Evolutionary conservation across 2,797 vertebrate genomes (phyloP), one percentile per base, ranked within the genome.

Genomic region (Malurus leucopterus): DNA sequence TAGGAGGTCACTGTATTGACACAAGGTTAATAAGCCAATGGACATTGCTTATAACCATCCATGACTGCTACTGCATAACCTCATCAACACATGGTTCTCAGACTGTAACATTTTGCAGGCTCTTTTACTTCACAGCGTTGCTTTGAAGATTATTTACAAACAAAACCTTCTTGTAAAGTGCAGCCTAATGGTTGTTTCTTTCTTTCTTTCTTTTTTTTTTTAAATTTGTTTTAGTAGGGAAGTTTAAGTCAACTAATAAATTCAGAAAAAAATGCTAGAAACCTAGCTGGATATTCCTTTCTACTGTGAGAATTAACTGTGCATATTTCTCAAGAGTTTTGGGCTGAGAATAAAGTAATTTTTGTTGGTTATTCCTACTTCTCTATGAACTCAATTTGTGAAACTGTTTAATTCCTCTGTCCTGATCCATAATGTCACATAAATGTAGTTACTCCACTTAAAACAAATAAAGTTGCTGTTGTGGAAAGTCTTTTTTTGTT

Each of bases 241-340:
- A 86, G 32, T 46, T 19, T 79, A 86, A 75, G 30, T 54, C 36
- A 89, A 59, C 30, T 43, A 61, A 57, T 36, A 90, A 70, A 67
- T 32, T 63, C 41, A 65, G 36, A 53, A 65, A 81, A 81, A 94
- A 70, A 71, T 57, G 43, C 36, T 80, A 76, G 76, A 83, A 90
- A 71, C 26, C 80, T 85, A 62, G 16, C 62, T 80, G 55, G 36
- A 29, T 90, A 46, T 82, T 92, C 76, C 54, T 17, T n/a, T 73
- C 61, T 57, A 62, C 73, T 11, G 1, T 67, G 50, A 92, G 78
- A 91, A 90, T 68, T 87, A 90, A 53, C 65, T 68, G 36, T 55
- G 32, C 18, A 20, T 77, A 74, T 91, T 91, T 91, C 78, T 87
- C 22, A 67, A 80, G 36, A 79, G 32, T 85, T 91, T 68, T 89